Evolutionary conservation across 2,797 vertebrate species (phyloP), one percentile per base, ranked within the genome.

Genomic region (Natrix natrix): DNA sequence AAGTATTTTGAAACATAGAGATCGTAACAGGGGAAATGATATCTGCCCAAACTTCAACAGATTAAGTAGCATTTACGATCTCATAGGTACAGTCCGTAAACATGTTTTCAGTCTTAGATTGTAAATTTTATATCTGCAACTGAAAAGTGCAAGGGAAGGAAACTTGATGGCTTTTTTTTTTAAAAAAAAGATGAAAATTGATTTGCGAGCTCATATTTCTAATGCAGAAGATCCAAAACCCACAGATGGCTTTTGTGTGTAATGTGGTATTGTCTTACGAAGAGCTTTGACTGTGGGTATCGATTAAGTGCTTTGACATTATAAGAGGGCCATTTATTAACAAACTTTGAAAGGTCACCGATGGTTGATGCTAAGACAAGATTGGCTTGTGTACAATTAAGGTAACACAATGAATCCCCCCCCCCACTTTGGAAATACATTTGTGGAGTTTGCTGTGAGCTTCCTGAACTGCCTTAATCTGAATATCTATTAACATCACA

Each of bases 121-220:
- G 74, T 86, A 37, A 22, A 17, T 57, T 92, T 86, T 86, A 63
- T 26, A 86, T 43, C 74, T 24, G 37, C 74, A 83, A 24, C 74
- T 83, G 74, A 59, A 92, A 91, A 91, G 59, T n/a, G 20, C 26
- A 63, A 54, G 88, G 88, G 92, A 93, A 91, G 0, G 59, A 11
- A 89, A 56, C 92, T 87, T 83, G 74, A 43, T 83, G 37, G n/a
- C 2, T 28, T 60, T 24, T 2, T 43, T 43, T 43, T 43, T 43
- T 43, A 2, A 8, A 26, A 54, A 52, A 90, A 89, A 92, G 92
- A 90, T 0, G 59, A 11, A 89, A 37, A 91, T 86, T 94, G 54
- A 92, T 93, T 94, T 95, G 4, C 10, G 91, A 89, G 14, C 54
- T 92, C 92, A 1, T 89, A 52, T 96, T 95, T 94, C 90, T 94